Evolutionary conservation across 2,113 vertebrate genomes (phyloP), one percentile per base, ranked within the genome.

Genomic region (Drymodes brunneopygia): DNA sequence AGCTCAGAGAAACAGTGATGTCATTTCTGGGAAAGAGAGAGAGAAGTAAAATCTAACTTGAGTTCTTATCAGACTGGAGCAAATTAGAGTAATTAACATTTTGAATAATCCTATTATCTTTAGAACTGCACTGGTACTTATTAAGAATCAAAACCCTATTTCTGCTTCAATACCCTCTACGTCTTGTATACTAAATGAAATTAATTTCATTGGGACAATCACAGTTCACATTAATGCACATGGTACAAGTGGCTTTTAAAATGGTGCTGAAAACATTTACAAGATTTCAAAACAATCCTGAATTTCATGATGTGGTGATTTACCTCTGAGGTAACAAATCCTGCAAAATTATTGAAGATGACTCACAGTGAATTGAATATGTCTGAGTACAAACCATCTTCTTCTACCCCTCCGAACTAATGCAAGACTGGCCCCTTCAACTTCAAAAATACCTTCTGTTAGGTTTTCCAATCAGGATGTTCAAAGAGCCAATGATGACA

Each of bases 21-120:
- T 25, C 65, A 36, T 56, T 95, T 66, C 44, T 64, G 33, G 10
- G 42, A 94, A 86, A 74, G 14, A 86, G 31, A 86, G 31, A 64
- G n/a, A 90, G 51, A 54, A 93, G 40, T 17, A 91, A 77, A 56
- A 70, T n/a, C 48, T 84, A 91, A 83, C 80, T 74, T 86, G 50
- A 73, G 18, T 36, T 94, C 57, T 94, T 81, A 53, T 69, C 61
- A 77, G 38, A 81, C n/a, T 72, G 50, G 16, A 92, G 73, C 12
- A 75, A 91, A 89, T 91, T 74, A 91, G 77, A 62, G 44, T 94
- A 92, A 97, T 90, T 94, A 95, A 69, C 70, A 82, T 87, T 91
- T 89, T 75, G 78, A 92, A 86, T 79, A 87, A 95, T 85, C 28
- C 35, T 31, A 60, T 93, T 94, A 93, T 77, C 75, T 83, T 94